phyloP scores from a whole-genome alignment of 2,888 invertebrate genomes.

The Chrysina gloriosa region DNA sequence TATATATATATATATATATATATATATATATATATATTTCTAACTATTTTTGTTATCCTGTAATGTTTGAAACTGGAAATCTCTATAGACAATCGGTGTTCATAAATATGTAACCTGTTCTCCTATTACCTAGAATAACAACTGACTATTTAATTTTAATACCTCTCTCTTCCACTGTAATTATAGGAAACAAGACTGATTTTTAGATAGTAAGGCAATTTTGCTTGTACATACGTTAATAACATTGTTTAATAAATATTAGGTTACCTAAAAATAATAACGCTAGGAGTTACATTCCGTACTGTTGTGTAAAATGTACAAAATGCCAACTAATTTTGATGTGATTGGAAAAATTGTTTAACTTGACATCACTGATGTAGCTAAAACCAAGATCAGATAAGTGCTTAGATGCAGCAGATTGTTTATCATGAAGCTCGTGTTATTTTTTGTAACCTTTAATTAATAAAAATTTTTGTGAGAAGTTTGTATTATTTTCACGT shows the following conservation, averaged over 20 bases:
- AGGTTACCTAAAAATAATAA: slow-evolving; percentile 4
- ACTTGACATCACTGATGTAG: slow-evolving; percentile 11
- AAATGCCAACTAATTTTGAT: background rate
- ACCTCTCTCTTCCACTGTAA: slow-evolving; percentile 24
- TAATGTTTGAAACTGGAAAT: background rate
- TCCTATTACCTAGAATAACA: slow-evolving; percentile 1
- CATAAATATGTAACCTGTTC: slow-evolving; percentile 17
- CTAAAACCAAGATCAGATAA: slow-evolving; percentile 4
- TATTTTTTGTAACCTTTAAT: slow-evolving; percentile 30
- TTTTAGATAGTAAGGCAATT: slow-evolving; percentile 4
- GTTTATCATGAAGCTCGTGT: slow-evolving; percentile 13
- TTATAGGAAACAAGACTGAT: slow-evolving; percentile 26
- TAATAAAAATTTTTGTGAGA: slow-evolving; percentile 15
- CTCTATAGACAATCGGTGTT: slow-evolving; percentile 3
- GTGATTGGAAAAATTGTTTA: background rate
- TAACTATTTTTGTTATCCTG: background rate
- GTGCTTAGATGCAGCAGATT: slow-evolving; percentile 8
- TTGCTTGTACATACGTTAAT: slow-evolving; percentile 8
- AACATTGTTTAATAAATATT: background rate
- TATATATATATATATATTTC: background rate
- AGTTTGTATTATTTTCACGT: background rate
- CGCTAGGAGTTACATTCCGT: slow-evolving; percentile 34
- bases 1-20: too few species aligned
- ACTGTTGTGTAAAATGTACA: background rate
- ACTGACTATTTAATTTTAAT: slow-evolving; percentile 3